A percentile compares a stretch with the other conserved stretches of the same genome.
These are phyloP conservation scores for Raja brachyura DNA, from an alignment of 2,113 vertebrate species.

Conservation along the genomic window DNA sequence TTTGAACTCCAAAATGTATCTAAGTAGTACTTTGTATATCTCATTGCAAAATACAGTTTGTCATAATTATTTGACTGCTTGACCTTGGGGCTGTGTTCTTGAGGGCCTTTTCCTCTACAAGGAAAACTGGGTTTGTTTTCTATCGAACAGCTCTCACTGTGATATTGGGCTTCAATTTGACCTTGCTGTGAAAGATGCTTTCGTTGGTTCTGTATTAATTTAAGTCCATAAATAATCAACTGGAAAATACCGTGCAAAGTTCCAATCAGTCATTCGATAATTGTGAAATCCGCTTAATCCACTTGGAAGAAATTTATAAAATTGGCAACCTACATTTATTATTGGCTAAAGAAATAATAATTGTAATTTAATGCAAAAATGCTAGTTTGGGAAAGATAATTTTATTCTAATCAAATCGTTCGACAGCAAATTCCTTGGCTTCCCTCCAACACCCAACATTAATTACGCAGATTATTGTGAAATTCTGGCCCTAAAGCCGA, in stretches of 20 bases:
- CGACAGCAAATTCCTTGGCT: neutral
- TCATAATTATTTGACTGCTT: neutral
- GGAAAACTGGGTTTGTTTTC: neutral
- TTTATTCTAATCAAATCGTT: neutral
- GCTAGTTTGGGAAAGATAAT: neutral
- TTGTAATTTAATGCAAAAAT: neutral
- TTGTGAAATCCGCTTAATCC: no score
- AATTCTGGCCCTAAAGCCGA: neutral
- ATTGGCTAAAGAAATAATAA: neutral
- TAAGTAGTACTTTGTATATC: slow-evolving; percentile 34
- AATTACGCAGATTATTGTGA: neutral
- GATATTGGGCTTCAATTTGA: neutral
- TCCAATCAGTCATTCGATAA: neutral
- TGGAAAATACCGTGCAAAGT: neutral
- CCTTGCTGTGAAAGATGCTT: neutral
- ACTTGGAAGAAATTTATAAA: neutral
- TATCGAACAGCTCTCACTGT: neutral
- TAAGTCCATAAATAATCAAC: neutral
- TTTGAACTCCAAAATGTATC: neutral
- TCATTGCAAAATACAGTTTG: neutral
- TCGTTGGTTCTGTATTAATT: neutral
- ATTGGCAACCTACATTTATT: neutral
- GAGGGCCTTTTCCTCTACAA: neutral
- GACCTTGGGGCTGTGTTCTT: neutral
- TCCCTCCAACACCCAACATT: neutral